phyloP scores from a whole-genome alignment of 1,140 invertebrate species.

The Caerostris darwini region DNA sequence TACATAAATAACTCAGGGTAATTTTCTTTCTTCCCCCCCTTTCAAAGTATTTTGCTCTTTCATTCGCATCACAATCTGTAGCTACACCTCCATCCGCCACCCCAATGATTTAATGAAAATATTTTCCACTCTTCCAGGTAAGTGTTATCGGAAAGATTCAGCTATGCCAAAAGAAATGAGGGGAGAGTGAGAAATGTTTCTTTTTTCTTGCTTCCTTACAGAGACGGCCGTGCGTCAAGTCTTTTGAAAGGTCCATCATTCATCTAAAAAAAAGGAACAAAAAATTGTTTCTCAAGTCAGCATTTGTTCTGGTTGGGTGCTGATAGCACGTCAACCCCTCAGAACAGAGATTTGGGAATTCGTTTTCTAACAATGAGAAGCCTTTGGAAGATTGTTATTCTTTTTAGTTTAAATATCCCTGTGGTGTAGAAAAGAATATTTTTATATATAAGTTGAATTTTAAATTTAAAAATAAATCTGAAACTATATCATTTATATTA shows the following conservation, averaged over 20 bases:
- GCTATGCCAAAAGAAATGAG: constrained; percentile 5
- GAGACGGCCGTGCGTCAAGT: neutral
- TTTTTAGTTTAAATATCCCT: no score
- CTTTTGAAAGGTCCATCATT: constrained; percentile 1
- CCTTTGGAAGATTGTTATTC: no score
- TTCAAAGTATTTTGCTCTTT: no score
- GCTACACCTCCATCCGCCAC: neutral
- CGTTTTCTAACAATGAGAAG: neutral
- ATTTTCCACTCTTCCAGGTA: constrained; percentile 15
- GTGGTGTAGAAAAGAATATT: no score
- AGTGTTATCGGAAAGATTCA: constrained; percentile 27
- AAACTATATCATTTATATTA: no score
- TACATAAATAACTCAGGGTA: no score
- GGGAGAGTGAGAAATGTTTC: neutral
- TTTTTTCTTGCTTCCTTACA: no score
- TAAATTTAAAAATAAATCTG: no score
- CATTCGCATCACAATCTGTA: neutral
- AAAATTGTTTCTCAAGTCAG: constrained; percentile 18
- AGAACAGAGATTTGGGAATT: neutral
- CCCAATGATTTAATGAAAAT: constrained; percentile 19
- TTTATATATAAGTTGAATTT: no score
- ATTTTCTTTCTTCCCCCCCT: neutral
- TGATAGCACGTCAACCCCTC: neutral
- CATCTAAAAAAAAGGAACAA: neutral
- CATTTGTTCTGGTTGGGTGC: neutral